Base-by-base conservation (phyloP, 2,888 invertebrate species). In the Troides helena region DNA sequence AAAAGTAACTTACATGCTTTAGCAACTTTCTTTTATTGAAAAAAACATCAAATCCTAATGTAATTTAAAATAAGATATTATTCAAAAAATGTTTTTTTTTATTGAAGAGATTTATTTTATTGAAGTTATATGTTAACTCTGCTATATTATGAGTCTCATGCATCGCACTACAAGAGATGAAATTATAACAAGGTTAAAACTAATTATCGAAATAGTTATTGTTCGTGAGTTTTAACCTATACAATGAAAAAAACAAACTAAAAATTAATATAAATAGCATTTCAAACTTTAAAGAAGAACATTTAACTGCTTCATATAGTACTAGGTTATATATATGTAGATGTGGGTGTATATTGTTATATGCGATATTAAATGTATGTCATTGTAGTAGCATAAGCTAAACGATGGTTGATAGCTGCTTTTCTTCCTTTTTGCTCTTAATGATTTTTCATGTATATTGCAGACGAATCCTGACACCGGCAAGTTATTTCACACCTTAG, bases 181-280 rank as follows among this genome's bases (percentile, higher is more conserved):
- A 62, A 66, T 39, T 53, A 53, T n/a, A 36, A 21, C 50, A 23
- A 66, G n/a, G 39, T 63, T 50, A 56, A 70, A 67, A 70, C 66
- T 60, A 62, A 59, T 62, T 70, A 53, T 70, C 50, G 18, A 57
- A 39, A 63, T 70, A 23, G 50, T 46, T 65, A 72, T 75, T 72
- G 75, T 75, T 78, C 72, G 72, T 70, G 65, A 77, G 81, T 73
- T 79, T 78, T 74, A 77, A 76, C 74, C 76, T 74, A 71, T 74
- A 74, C 76, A 74, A 71, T 72, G 73, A 76, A 76, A 74, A 75
- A 14, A 17, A 50, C 5, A 18, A 17, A 50, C 3, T 50, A 50
- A 50, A 17, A 17, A 2, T 50, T 17, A 2, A 50, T 17, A 50
- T 50, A 1, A 17, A 4, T 14, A 50, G 18, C 18, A 50, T 14